Evolutionary conservation across 2,797 vertebrate genomes (phyloP), one percentile per base, ranked within the genome.

Genomic region (Cyprinella venusta): DNA sequence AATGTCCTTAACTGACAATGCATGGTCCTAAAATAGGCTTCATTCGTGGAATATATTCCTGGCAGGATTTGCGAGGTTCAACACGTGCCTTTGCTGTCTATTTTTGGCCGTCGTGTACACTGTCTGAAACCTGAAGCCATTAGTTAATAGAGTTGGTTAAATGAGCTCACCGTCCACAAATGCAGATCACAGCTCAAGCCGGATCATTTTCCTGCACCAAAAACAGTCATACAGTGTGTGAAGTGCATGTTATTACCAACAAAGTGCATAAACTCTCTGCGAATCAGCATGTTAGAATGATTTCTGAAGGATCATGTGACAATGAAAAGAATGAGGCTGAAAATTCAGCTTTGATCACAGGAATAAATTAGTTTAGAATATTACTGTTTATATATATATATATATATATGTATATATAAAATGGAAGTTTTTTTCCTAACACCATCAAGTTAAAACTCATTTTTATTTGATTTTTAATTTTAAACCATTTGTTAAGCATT

Each of bases 61-160:
- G 33, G 10, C 33, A 67, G 64, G 24, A 30, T 50, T 48, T 71
- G 69, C 9, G 16, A 50, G 24, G 42, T 48, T 2, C 13, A 26
- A 70, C 2, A 48, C 16, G 8, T 63, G 90, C 89, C 21, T 56
- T 9, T 56, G 21, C 54, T 4, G 21, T 5, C 91, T 93, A 94
- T 93, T 94, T 93, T 84, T 77, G 92, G 90, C 89, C 33, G 52
- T 21, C 86, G 86, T 89, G 91, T 91, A 82, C 85, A 88, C 86
- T 0, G 81, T 88, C 88, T 90, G 92, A 92, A 93, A 95, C 90
- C 64, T 71, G 90, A 93, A 84, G 86, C 40, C n/a, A 26, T n/a
- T 26, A 79, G 70, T 48, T 48, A 69, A 40, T 16, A 61, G 26
- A 88, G 83, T 68, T 79, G 2, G 84, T 86, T 84, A 82, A 74